A percentile compares a stretch with the other conserved stretches of the same genome.
phyloP scores from a whole-genome alignment of 2,888 invertebrate species.

The Leucania comma region DNA sequence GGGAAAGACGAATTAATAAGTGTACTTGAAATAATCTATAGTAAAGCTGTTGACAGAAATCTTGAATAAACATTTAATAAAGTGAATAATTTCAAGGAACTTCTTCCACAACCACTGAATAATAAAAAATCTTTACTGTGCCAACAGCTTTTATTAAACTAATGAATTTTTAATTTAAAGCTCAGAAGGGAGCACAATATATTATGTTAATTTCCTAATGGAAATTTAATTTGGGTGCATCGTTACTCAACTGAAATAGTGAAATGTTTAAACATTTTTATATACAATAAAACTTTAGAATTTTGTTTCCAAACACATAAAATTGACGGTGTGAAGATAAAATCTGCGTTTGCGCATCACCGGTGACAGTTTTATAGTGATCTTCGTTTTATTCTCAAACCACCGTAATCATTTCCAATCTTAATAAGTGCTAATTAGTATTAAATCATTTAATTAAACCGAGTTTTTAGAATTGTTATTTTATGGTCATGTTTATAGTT shows the following conservation, averaged over 20 bases:
- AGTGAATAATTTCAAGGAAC: neutral
- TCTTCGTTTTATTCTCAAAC: constrained; percentile 46
- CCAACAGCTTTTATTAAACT: constrained; percentile 28
- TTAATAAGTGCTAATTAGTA: constrained; percentile 61
- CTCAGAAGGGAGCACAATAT: constrained; percentile 24
- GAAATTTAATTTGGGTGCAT: constrained; percentile 50
- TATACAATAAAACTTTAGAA: constrained; percentile 53
- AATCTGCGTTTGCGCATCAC: constrained; percentile 59
- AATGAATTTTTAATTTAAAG: constrained; percentile 39
- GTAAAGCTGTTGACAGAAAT: constrained; percentile 8
- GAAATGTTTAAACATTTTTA: constrained; percentile 38
- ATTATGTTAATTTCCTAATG: constrained; percentile 56
- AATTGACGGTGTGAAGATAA: constrained; percentile 58
- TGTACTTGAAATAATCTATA: constrained; percentile 10
- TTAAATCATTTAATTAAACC: constrained; percentile 57
- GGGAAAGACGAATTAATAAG: constrained; percentile 1
- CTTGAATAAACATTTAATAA: neutral
- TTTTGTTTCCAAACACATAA: constrained; percentile 56
- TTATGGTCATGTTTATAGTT: constrained; percentile 45
- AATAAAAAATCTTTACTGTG: constrained; percentile 17
- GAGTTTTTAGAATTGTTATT: constrained; percentile 32
- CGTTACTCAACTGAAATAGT: constrained; percentile 42
- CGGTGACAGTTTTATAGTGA: constrained; percentile 58
- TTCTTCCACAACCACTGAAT: neutral
- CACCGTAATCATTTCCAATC: constrained; percentile 45